phyloP scores from a whole-genome alignment of 2,113 vertebrate species.

The Oophaga pumilio region DNA sequence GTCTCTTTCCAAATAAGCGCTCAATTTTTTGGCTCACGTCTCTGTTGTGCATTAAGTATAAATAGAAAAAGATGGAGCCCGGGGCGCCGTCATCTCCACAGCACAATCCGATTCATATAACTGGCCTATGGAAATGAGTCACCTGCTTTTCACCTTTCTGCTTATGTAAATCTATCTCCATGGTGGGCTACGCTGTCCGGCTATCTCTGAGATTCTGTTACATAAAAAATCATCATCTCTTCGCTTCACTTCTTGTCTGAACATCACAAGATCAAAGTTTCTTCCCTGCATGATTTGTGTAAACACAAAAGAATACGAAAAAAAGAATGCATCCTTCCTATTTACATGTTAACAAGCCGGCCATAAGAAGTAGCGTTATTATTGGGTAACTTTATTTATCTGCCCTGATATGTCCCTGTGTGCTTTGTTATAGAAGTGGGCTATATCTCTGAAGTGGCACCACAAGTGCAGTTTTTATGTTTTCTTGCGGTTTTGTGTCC shows the following conservation, averaged over 20 bases:
- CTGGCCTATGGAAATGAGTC: conserved; percentile 52
- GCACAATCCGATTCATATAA: not conserved
- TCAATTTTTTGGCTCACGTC: conserved; percentile 58
- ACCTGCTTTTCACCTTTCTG: conserved; percentile 63
- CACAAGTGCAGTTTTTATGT: not conserved
- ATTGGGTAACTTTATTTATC: not conserved
- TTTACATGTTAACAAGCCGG: conserved; percentile 31
- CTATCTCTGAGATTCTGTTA: conserved; percentile 7
- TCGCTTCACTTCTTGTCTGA: not conserved
- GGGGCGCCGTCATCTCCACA: conserved; percentile 53
- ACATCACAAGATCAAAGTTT: conserved; percentile 11
- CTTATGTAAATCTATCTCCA: conserved; percentile 47
- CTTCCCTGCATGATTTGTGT: not conserved
- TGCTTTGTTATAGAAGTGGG: not conserved
- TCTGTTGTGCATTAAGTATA: conserved; percentile 49
- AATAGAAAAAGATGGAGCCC: conserved; percentile 34
- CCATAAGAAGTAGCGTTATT: not conserved
- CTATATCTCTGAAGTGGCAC: not conserved
- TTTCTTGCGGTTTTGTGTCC: not conserved
- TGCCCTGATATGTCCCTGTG: not conserved
- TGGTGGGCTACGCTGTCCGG: not conserved
- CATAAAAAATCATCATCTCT: conserved; percentile 7
- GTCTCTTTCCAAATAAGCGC: conserved; percentile 57
- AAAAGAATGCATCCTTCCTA: too few relatives aligned
- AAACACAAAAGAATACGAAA: conserved; percentile 3